Evolutionary conservation across 2,888 invertebrate genomes (phyloP).

Genomic region (Lithophane leautieri): DNA sequence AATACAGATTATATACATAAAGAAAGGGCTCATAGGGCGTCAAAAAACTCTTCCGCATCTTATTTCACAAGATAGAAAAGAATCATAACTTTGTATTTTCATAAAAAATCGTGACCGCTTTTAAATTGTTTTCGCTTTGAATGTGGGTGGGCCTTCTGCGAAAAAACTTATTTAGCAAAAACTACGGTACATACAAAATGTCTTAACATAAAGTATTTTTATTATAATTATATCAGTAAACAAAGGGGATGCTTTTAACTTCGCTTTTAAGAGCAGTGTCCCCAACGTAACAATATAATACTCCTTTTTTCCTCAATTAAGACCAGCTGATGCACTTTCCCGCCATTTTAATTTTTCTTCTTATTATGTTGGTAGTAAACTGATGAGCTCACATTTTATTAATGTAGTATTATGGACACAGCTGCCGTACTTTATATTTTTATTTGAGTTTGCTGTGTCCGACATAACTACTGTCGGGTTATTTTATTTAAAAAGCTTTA

Average conservation of each 20-base stretch:
- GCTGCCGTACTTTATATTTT: constrained; percentile 5
- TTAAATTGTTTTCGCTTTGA: background rate
- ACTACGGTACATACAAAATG: background rate
- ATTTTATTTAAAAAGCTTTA: background rate
- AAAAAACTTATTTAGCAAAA: background rate
- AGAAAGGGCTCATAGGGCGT: too few species aligned
- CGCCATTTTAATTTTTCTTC: constrained; percentile 18
- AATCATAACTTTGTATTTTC: background rate
- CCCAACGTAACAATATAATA: constrained; percentile 8
- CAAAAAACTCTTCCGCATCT: too few species aligned
- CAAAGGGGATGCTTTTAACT: constrained; percentile 15
- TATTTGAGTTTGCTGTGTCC: background rate
- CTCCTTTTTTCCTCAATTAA: constrained; percentile 31
- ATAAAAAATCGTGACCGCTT: background rate
- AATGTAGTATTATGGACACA: background rate
- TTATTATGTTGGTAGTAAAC: constrained; percentile 9
- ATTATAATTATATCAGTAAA: constrained; percentile 1
- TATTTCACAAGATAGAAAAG: too few species aligned
- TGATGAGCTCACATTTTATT: background rate
- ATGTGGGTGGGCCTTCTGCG: background rate
- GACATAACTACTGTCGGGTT: background rate
- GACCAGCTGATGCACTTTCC: constrained; percentile 32
- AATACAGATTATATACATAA: too few species aligned
- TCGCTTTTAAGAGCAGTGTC: constrained; percentile 10
- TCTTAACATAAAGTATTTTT: background rate